A percentile compares a stretch with the other conserved stretches of the same genome.
Conservation (phyloP, 2,113 vertebrate genomes). For the Aphyosemion australe region DNA sequence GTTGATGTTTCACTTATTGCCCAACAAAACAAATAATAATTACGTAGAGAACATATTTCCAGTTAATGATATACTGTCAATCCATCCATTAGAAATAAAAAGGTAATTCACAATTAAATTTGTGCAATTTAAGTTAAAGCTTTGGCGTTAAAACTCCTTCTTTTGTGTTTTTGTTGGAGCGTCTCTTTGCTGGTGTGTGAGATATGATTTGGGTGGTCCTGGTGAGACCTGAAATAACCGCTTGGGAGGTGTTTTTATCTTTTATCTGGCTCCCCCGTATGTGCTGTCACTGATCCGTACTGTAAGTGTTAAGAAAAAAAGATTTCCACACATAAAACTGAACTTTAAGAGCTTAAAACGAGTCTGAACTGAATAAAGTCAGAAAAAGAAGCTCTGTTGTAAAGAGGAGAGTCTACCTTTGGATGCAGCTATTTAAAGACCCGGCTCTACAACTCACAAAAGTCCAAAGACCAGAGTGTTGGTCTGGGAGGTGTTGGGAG, state of each 20-base stretch:
- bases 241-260: conserved; percentile 21
- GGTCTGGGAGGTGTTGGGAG: conserved; percentile 47
- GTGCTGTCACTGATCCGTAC: conserved; percentile 8
- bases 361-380: background rate
- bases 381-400: background rate
- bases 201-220: conserved; percentile 28
- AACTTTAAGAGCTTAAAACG: background rate
- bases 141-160: no score
- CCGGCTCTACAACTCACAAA: conserved; percentile 26
- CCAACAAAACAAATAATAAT: conserved; percentile 4
- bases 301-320: background rate
- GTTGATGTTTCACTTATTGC: conserved; percentile 48
- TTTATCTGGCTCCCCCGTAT: conserved; percentile 9
- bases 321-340: background rate
- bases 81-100: conserved; percentile 1
- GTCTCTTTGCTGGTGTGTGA: background rate
- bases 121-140: no score
- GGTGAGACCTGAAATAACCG: conserved; percentile 20
- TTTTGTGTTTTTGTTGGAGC: background rate
- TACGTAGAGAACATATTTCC: conserved; percentile 6
- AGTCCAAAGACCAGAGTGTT: conserved; percentile 64
- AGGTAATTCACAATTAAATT: background rate
- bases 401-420: conserved; percentile 21
- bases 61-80: conserved; percentile 30
- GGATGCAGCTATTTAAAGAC: conserved; percentile 25